Conservation (phyloP, 2,113 vertebrate species). For the Sebastes schlegelii region DNA sequence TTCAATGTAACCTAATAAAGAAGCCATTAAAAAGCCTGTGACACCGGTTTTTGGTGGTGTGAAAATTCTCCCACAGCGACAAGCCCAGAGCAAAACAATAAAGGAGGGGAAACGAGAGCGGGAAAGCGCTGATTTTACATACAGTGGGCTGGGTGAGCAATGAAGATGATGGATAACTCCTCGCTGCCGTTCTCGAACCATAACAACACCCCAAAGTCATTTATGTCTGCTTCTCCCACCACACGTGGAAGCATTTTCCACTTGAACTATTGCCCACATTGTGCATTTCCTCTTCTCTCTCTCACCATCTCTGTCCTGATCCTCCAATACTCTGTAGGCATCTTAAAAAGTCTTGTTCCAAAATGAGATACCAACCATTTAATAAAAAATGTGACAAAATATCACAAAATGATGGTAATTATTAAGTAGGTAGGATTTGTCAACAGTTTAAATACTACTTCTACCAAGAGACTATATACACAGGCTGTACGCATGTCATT, state of each 20-base stretch:
- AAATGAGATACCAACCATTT: conserved; percentile 15
- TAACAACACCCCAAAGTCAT: conserved; percentile 61
- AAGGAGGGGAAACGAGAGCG: conserved; percentile 28
- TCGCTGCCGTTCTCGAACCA: conserved; percentile 32
- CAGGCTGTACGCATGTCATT: too few species aligned
- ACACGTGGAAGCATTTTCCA: conserved; percentile 75
- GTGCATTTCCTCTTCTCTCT: conserved; percentile 34
- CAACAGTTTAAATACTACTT: too few species aligned
- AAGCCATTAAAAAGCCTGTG: neutral
- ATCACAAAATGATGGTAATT: neutral
- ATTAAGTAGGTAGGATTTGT: neutral
- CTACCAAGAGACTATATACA: too few species aligned
- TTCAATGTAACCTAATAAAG: neutral
- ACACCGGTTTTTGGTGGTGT: neutral
- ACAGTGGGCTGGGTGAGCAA: conserved; percentile 22
- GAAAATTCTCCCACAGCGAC: conserved; percentile 10
- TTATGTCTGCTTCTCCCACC: conserved; percentile 47
- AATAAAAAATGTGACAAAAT: conserved; percentile 1
- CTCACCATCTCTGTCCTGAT: neutral
- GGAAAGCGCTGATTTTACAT: conserved; percentile 31
- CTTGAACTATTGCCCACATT: conserved; percentile 66
- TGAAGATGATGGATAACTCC: conserved; percentile 61
- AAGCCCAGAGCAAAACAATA: conserved; percentile 7
- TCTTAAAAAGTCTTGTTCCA: conserved; percentile 3
- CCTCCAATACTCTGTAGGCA: conserved; percentile 16